Conservation (phyloP, 2,797 vertebrate genomes). For the Otolemur crassicaudatus region DNA sequence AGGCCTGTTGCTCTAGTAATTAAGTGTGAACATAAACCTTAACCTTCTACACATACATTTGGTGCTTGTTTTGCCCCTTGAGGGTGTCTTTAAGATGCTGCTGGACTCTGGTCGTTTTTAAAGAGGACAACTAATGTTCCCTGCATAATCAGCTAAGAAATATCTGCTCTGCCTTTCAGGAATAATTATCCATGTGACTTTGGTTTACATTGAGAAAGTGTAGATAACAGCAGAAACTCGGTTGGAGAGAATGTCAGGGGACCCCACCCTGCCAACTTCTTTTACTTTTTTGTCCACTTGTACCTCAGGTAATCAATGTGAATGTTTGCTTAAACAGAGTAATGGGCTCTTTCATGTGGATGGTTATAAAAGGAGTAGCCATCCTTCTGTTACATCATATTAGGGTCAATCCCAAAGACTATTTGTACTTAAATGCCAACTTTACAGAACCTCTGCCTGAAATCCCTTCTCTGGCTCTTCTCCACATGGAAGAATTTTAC, state of each 20-base stretch:
- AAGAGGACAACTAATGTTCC: background rate
- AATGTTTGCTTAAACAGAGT: background rate
- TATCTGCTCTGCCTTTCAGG: background rate
- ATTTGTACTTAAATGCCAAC: background rate
- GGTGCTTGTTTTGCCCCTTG: background rate
- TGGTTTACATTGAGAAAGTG: slow-evolving; percentile 16
- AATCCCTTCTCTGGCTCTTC: background rate
- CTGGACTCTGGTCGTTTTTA: background rate
- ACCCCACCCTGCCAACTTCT: background rate
- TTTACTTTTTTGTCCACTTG: slow-evolving; percentile 20
- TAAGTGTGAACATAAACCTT: background rate
- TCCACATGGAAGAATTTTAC: background rate
- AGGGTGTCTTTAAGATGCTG: background rate
- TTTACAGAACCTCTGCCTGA: background rate
- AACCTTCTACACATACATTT: background rate
- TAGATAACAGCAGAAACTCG: background rate
- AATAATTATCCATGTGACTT: background rate
- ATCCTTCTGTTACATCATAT: background rate
- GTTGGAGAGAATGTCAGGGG: background rate
- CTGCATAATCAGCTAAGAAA: background rate
- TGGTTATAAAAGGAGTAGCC: background rate
- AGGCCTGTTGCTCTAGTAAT: background rate
- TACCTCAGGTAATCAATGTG: background rate
- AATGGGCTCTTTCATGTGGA: background rate
- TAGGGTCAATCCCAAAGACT: background rate